Percentiles rank a stretch among this genome's conserved stretches.
These are phyloP conservation scores for Pammene fasciana DNA, from an alignment of 2,888 invertebrate genomes.

Conservation along the genomic window DNA sequence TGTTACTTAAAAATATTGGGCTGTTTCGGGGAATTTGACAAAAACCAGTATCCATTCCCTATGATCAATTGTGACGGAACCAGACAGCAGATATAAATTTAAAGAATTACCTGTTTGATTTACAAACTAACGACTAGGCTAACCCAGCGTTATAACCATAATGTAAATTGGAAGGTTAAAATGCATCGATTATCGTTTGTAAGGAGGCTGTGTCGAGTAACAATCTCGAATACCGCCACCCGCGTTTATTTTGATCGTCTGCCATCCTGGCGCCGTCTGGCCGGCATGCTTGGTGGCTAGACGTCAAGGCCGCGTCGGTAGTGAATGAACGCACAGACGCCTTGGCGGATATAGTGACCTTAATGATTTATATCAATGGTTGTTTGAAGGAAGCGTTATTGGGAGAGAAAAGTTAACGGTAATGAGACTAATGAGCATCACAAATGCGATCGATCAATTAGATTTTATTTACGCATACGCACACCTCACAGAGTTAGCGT, in stretches of 20 bases:
- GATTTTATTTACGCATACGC: too few relatives aligned
- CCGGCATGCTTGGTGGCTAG: constrained; percentile 23
- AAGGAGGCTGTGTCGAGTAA: constrained; percentile 5
- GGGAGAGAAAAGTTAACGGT: not conserved
- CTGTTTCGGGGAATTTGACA: too few relatives aligned
- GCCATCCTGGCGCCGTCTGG: constrained; percentile 35
- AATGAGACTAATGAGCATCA: not conserved
- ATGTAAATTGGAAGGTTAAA: too few relatives aligned
- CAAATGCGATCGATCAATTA: not conserved
- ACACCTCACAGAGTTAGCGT: too few relatives aligned
- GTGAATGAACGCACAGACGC: constrained; percentile 38
- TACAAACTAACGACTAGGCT: too few relatives aligned
- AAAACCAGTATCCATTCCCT: too few relatives aligned
- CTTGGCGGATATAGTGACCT: constrained; percentile 23
- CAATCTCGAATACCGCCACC: constrained; percentile 5
- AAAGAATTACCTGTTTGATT: too few relatives aligned
- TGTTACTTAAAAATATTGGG: too few relatives aligned
- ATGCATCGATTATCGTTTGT: too few relatives aligned
- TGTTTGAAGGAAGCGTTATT: not conserved
- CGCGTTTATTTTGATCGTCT: constrained; percentile 19
- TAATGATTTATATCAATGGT: constrained; percentile 15
- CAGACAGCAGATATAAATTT: too few relatives aligned
- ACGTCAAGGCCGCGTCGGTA: constrained; percentile 32
- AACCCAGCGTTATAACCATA: too few relatives aligned
- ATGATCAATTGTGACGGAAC: too few relatives aligned